phyloP scores from a whole-genome alignment of 2,797 vertebrate species.

The Heliangelus exortis region DNA sequence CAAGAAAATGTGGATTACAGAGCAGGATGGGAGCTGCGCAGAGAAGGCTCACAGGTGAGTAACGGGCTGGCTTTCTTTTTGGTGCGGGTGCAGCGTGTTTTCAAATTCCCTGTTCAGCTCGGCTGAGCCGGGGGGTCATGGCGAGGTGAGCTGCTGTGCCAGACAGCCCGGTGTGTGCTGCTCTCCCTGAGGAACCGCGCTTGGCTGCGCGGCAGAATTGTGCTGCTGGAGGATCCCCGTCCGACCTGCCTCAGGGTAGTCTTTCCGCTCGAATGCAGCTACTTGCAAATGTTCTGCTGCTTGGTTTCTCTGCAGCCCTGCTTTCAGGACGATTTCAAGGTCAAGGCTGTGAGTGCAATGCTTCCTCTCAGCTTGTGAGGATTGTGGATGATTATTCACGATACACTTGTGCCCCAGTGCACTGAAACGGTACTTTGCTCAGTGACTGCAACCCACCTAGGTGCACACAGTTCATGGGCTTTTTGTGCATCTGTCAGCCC shows the following conservation, averaged over 20 bases:
- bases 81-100: rapidly evolving
- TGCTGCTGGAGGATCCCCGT: not conserved
- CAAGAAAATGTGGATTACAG: not conserved
- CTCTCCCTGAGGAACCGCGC: not conserved
- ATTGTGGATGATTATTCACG: not conserved
- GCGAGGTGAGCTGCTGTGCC: not conserved
- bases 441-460: not conserved
- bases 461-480: not conserved
- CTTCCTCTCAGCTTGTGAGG: not conserved
- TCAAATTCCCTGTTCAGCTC: not conserved
- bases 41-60: not conserved
- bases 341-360: not conserved
- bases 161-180: not conserved
- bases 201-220: not conserved
- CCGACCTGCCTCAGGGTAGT: not conserved
- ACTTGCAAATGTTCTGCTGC: not conserved
- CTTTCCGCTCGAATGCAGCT: constrained; percentile 4
- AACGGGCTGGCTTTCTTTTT: not conserved
- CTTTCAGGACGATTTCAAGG: constrained; percentile 1
- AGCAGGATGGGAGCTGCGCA: rapidly evolving
- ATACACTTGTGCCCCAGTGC: not conserved
- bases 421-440: not conserved
- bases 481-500: not conserved
- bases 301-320: not conserved
- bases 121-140: not conserved